Conservation (phyloP, 2,797 vertebrate genomes). For the Cirrhinus molitorella region DNA sequence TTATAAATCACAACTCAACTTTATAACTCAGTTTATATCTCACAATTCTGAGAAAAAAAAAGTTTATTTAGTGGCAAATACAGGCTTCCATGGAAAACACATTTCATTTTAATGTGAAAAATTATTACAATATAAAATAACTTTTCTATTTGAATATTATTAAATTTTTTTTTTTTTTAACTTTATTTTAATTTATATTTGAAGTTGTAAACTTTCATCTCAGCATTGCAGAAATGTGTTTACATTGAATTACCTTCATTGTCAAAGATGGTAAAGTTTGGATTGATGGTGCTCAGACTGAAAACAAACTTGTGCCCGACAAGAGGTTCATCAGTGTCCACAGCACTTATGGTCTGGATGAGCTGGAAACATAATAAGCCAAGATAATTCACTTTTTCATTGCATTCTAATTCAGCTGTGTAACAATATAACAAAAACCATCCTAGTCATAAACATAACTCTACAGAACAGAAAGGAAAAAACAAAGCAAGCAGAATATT, state of each 20-base stretch:
- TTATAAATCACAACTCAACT: too few relatives aligned
- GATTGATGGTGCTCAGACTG: slow-evolving; percentile 91
- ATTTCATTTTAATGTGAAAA: neutral
- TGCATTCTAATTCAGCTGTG: neutral
- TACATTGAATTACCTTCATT: slow-evolving; percentile 86
- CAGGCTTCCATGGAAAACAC: neutral
- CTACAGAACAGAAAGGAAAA: neutral
- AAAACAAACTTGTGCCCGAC: slow-evolving; percentile 98
- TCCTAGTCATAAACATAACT: neutral
- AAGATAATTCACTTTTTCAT: neutral
- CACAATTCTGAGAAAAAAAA: too few relatives aligned
- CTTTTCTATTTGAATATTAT: neutral
- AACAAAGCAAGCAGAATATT: neutral
- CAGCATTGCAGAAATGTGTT: neutral
- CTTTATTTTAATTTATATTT: neutral
- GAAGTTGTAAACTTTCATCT: neutral
- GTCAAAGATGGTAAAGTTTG: slow-evolving; percentile 96
- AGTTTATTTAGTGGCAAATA: too few relatives aligned
- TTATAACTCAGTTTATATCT: too few relatives aligned
- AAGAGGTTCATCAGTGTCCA: slow-evolving; percentile 96
- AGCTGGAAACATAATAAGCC: slow-evolving; percentile 78
- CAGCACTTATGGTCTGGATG: slow-evolving; percentile 97
- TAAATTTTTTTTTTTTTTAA: neutral
- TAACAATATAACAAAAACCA: neutral
- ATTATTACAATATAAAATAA: neutral